Percentiles rank a stretch among this genome's conserved stretches.
Conservation (phyloP, 2,888 invertebrate species). For the Amblyteles armatorius region DNA sequence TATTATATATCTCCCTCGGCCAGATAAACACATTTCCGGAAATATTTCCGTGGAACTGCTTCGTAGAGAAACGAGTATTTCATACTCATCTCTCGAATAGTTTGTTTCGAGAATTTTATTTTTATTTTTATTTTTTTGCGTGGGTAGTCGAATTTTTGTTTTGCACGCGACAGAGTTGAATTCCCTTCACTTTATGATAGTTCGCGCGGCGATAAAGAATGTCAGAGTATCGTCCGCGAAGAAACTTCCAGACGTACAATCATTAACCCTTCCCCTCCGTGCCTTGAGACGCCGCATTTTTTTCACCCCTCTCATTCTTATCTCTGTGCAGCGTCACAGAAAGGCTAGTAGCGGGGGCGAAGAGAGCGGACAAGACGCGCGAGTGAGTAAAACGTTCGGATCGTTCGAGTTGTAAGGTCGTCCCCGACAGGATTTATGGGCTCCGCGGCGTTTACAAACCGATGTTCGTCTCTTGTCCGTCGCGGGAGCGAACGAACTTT, state of each 20-base stretch:
- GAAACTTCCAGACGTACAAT: constrained; percentile 56
- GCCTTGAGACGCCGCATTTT: constrained; percentile 39
- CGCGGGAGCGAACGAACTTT: constrained; percentile 44
- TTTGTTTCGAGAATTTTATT: constrained; percentile 11
- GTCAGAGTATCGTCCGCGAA: constrained; percentile 40
- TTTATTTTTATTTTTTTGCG: not conserved
- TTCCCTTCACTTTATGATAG: not conserved
- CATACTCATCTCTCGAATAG: not conserved
- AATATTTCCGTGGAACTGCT: not conserved
- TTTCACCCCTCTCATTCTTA: constrained; percentile 29
- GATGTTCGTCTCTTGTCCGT: constrained; percentile 49
- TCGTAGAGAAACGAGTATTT: not conserved
- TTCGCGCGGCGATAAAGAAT: constrained; percentile 25
- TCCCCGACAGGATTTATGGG: constrained; percentile 63
- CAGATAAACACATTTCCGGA: no score
- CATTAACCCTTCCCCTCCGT: constrained; percentile 54
- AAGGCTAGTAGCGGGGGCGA: constrained; percentile 39
- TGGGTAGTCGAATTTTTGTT: not conserved
- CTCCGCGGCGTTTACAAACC: constrained; percentile 49
- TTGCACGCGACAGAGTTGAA: not conserved
- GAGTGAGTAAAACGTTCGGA: constrained; percentile 54
- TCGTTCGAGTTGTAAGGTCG: constrained; percentile 55
- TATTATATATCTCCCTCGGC: no score
- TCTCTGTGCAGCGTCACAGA: constrained; percentile 58
- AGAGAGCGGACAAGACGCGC: constrained; percentile 7